Evolutionary conservation across 2,113 vertebrate genomes (phyloP).

Genomic region (Lathamus discolor): DNA sequence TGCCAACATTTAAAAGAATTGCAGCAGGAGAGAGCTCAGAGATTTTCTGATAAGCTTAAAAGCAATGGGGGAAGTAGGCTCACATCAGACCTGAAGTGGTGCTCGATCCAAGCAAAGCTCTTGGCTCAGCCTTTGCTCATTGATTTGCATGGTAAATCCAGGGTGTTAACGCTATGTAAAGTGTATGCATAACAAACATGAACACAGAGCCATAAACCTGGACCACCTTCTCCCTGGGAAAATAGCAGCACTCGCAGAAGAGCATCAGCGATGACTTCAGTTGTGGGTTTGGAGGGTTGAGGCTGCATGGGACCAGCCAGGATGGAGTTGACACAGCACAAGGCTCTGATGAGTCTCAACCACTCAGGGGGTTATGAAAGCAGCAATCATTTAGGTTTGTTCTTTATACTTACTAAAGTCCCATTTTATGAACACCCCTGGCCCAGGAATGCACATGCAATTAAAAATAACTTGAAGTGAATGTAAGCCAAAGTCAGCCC

Average conservation of each 20-base stretch:
- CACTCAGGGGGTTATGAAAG: neutral
- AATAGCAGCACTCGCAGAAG: neutral
- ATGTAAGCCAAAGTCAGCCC: neutral
- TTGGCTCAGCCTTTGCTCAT: neutral
- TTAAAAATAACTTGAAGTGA: slow-evolving; percentile 37
- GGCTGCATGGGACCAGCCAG: fast-evolving
- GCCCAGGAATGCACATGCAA: neutral
- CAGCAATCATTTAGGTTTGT: neutral
- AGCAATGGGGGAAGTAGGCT: neutral
- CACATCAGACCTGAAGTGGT: neutral
- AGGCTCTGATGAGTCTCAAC: neutral
- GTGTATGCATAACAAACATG: neutral
- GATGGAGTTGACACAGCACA: neutral
- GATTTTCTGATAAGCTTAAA: neutral
- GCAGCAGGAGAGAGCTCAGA: neutral
- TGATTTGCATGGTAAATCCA: neutral
- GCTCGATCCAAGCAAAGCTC: neutral
- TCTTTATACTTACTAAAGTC: neutral
- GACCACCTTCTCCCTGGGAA: neutral
- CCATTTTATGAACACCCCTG: neutral
- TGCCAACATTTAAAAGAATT: neutral
- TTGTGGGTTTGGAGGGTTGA: neutral
- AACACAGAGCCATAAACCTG: neutral
- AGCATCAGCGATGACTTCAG: neutral
- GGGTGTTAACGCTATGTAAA: neutral